Evolutionary conservation across 2,888 invertebrate genomes (phyloP).

Genomic region (Phytoseiulus persimilis): DNA sequence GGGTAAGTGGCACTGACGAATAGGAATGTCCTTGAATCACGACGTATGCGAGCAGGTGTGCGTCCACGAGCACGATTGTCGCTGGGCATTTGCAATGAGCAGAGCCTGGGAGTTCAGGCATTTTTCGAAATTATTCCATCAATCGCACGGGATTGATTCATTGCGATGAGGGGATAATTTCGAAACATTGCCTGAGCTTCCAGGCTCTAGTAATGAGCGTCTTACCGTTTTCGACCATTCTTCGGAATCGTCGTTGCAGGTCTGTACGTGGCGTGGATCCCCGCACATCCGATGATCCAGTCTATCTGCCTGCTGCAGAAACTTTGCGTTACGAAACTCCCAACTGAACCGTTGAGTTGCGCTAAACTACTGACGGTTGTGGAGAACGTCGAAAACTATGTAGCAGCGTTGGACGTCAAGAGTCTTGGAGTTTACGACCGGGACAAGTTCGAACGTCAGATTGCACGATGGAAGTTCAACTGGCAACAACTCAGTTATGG

Average conservation of each 20-base stretch:
- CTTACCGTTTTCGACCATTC: too few species aligned
- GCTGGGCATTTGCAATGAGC: too few species aligned
- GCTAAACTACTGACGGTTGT: background rate
- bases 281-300: background rate
- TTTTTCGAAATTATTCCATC: too few species aligned
- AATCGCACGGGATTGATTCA: too few species aligned
- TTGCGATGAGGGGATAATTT: too few species aligned
- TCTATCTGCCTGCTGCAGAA: background rate
- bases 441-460: background rate
- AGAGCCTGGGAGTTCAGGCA: too few species aligned
- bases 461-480: background rate
- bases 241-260: background rate
- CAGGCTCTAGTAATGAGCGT: too few species aligned
- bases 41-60: too few species aligned
- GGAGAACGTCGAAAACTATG: background rate
- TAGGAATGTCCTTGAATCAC: too few species aligned
- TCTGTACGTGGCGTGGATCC: background rate
- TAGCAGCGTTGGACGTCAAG: background rate
- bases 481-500: background rate
- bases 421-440: background rate
- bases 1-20: background rate
- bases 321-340: background rate
- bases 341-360: background rate
- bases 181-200: too few species aligned
- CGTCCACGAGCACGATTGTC: too few species aligned